Evolutionary conservation across 2,113 vertebrate genomes (phyloP).

Genomic region (Brachyhypopomus occidentalis): DNA sequence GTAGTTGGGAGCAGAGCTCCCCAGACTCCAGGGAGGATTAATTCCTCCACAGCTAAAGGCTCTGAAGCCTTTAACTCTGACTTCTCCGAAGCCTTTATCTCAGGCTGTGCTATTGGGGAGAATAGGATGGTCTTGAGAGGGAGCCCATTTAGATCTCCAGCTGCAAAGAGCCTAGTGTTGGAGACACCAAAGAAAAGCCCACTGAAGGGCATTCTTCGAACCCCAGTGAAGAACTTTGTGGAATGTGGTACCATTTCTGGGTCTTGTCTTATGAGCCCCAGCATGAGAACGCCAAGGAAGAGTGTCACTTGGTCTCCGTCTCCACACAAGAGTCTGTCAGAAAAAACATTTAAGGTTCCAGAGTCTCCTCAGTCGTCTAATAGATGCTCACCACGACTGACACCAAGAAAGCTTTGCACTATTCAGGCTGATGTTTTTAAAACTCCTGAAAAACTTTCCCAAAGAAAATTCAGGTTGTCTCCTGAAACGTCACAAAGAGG

Average conservation of each 20-base stretch:
- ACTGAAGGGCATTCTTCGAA: slow-evolving; percentile 59
- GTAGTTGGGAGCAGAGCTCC: slow-evolving; percentile 46
- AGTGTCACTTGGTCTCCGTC: slow-evolving; percentile 75
- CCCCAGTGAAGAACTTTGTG: slow-evolving; percentile 60
- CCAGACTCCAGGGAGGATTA: slow-evolving; percentile 34
- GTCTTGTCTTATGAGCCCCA: slow-evolving; percentile 23
- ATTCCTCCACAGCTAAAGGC: slow-evolving; percentile 31
- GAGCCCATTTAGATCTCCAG: slow-evolving; percentile 62
- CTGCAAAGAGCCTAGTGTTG: slow-evolving; percentile 52
- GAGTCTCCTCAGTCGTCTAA: slow-evolving; percentile 59
- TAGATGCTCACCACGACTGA: slow-evolving; percentile 56
- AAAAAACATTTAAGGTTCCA: slow-evolving; percentile 64
- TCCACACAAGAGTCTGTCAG: slow-evolving; percentile 51
- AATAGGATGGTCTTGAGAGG: slow-evolving; percentile 49
- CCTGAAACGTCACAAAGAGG: slow-evolving; percentile 37
- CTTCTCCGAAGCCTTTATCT: slow-evolving; percentile 31
- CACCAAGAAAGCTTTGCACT: slow-evolving; percentile 47
- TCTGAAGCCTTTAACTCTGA: background rate
- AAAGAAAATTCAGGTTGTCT: background rate
- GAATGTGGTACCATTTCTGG: slow-evolving; percentile 49
- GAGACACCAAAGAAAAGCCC: slow-evolving; percentile 63
- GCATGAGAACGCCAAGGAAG: slow-evolving; percentile 62
- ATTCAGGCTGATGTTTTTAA: slow-evolving; percentile 39
- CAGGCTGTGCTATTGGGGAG: slow-evolving; percentile 44
- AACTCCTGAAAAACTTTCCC: slow-evolving; percentile 39